A percentile compares a stretch with the other conserved stretches of the same genome.
Conservation (phyloP, 2,888 invertebrate species). For the Drosophila phalerata region DNA sequence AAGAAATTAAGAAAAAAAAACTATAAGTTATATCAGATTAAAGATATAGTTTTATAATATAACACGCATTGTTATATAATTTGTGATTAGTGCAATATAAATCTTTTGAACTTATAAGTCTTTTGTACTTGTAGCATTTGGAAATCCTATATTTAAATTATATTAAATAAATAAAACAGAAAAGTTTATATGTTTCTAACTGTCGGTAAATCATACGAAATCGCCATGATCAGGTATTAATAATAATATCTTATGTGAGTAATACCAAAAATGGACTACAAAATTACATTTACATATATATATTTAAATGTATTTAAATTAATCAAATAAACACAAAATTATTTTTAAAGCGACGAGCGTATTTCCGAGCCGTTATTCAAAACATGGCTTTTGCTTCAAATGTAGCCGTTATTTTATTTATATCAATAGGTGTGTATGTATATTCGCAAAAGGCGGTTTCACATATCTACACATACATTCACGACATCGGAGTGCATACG, state of each 20-base stretch:
- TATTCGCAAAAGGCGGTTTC: constrained; percentile 9
- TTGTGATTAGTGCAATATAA: too few species aligned
- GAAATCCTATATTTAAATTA: too few species aligned
- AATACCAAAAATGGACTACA: not conserved
- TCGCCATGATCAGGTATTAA: too few species aligned
- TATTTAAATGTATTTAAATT: not conserved
- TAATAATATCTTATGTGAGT: not conserved
- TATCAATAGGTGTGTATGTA: not conserved
- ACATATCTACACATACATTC: constrained; percentile 1
- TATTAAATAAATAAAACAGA: too few species aligned
- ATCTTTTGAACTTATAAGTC: too few species aligned
- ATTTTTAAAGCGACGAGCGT: not conserved
- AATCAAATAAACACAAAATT: constrained; percentile 8
- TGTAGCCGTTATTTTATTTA: constrained; percentile 1
- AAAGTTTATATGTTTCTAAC: not conserved
- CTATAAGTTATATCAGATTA: too few species aligned
- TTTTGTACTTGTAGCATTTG: too few species aligned
- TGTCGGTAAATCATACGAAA: not conserved
- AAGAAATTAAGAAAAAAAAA: too few species aligned
- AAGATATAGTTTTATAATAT: too few species aligned
- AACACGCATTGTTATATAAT: too few species aligned
- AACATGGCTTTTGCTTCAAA: constrained; percentile 11
- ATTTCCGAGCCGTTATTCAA: constrained; percentile 3
- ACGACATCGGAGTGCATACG: not conserved
- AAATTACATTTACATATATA: not conserved